phyloP scores from a whole-genome alignment of 1,140 invertebrate genomes.

The Hycleus phaleratus region DNA sequence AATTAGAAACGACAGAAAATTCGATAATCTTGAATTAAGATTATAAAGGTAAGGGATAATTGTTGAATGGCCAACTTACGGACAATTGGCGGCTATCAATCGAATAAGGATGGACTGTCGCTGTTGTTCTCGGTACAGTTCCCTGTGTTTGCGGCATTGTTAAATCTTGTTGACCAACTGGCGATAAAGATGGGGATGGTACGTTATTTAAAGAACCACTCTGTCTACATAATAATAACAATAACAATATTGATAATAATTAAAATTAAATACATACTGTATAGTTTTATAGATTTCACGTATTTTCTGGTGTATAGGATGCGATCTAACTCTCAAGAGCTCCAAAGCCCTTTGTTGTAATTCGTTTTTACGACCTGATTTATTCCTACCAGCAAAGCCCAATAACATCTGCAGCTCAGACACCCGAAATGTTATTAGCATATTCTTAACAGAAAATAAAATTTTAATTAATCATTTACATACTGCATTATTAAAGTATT shows the following conservation, averaged over 20 bases:
- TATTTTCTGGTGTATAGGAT: conserved; percentile 69
- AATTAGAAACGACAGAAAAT: neutral
- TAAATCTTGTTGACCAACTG: conserved; percentile 17
- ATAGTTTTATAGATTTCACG: conserved; percentile 70
- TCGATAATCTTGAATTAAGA: no score
- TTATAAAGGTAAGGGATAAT: no score
- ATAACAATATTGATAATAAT: conserved; percentile 3
- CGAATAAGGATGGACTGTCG: conserved; percentile 36
- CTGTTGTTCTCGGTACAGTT: conserved; percentile 31
- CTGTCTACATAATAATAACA: conserved; percentile 27
- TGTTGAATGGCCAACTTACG: conserved; percentile 1
- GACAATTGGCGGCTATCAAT: conserved; percentile 32
- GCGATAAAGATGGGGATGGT: conserved; percentile 22
- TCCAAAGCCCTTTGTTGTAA: conserved; percentile 71
- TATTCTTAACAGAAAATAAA: conserved; percentile 56
- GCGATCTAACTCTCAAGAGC: conserved; percentile 62
- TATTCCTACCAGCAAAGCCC: conserved; percentile 76
- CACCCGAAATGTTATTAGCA: conserved; percentile 77
- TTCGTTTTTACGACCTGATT: conserved; percentile 80
- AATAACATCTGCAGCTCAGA: conserved; percentile 79
- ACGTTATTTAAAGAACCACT: conserved; percentile 29
- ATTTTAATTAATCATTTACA: neutral
- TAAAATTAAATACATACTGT: conserved; percentile 47
- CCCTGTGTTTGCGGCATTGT: conserved; percentile 37
- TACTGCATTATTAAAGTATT: no score